A percentile compares a stretch with the other conserved stretches of the same genome.
phyloP scores from a whole-genome alignment of 2,113 vertebrate genomes.

The Tupaia chinensis region DNA sequence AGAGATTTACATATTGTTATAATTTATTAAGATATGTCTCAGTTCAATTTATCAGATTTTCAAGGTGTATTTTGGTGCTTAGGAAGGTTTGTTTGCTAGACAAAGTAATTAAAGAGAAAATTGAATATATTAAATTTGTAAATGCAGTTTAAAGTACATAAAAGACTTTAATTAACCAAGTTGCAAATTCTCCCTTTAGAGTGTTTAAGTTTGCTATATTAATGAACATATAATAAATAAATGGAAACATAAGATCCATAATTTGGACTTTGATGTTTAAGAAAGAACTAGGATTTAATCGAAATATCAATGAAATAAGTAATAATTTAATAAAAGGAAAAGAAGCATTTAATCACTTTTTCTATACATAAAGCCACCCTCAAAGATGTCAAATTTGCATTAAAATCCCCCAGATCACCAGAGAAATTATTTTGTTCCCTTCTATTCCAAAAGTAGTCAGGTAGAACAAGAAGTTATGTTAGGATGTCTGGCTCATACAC shows the following conservation, averaged over 20 bases:
- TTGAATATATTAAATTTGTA: constrained; percentile 1
- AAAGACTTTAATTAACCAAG: constrained; percentile 21
- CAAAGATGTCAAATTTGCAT: neutral
- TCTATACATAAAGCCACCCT: neutral
- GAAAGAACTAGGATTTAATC: constrained; percentile 19
- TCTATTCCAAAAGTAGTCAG: neutral
- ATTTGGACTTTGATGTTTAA: constrained; percentile 5
- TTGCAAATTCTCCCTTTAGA: constrained; percentile 25
- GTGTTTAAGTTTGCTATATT: neutral
- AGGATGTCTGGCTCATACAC: neutral
- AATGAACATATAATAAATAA: constrained; percentile 25
- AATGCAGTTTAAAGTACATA: neutral
- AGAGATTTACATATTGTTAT: neutral
- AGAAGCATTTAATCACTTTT: neutral
- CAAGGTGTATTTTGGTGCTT: constrained; percentile 1
- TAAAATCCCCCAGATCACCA: neutral
- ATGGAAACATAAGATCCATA: neutral
- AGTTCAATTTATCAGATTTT: neutral
- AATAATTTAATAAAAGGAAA: neutral
- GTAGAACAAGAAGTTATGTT: neutral
- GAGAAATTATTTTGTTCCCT: neutral
- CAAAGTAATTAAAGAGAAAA: constrained; percentile 25
- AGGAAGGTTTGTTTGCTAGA: neutral
- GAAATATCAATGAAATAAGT: constrained; percentile 36
- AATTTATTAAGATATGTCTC: neutral